Percentiles rank a stretch among this genome's conserved stretches.
Evolutionary conservation across 2,797 vertebrate species (phyloP).

Genomic region (Atherinosoma microstoma): DNA sequence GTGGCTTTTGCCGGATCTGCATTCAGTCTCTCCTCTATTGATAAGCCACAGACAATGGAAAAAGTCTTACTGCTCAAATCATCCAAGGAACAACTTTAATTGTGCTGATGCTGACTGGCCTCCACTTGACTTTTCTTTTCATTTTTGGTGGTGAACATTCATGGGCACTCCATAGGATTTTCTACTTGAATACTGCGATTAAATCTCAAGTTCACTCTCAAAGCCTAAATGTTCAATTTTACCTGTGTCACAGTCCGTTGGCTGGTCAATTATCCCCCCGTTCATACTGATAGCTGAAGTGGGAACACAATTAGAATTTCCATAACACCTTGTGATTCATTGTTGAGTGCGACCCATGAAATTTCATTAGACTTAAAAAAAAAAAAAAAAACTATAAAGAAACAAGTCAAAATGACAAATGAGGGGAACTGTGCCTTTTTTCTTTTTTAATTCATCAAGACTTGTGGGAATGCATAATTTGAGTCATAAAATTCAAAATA

Average conservation of each 20-base stretch:
- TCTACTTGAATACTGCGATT: conserved; percentile 59
- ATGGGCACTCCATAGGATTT: conserved; percentile 47
- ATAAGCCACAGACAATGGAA: conserved; percentile 27
- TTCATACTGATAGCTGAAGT: conserved; percentile 47
- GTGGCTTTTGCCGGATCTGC: conserved; percentile 36
- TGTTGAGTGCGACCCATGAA: conserved; percentile 9
- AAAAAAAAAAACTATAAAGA: no score
- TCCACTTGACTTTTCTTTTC: conserved; percentile 32
- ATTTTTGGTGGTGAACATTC: conserved; percentile 38
- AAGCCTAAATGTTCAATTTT: conserved; percentile 60
- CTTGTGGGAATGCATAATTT: neutral
- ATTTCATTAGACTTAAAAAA: conserved; percentile 44
- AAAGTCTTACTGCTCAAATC: conserved; percentile 35
- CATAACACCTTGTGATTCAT: conserved; percentile 47
- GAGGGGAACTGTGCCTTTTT: neutral
- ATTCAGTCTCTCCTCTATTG: conserved; percentile 34
- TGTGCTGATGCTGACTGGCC: conserved; percentile 33
- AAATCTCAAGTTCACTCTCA: conserved; percentile 50
- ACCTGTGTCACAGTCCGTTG: conserved; percentile 55
- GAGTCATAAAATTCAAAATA: no score
- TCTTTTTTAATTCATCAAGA: neutral
- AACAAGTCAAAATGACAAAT: conserved; percentile 14
- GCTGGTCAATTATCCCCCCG: conserved; percentile 54
- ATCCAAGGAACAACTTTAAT: conserved; percentile 38
- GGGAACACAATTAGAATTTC: conserved; percentile 64